Evolutionary conservation across 2,113 vertebrate genomes (phyloP), one percentile per base, ranked within the genome.

Genomic region (Phrynosoma platyrhinos): DNA sequence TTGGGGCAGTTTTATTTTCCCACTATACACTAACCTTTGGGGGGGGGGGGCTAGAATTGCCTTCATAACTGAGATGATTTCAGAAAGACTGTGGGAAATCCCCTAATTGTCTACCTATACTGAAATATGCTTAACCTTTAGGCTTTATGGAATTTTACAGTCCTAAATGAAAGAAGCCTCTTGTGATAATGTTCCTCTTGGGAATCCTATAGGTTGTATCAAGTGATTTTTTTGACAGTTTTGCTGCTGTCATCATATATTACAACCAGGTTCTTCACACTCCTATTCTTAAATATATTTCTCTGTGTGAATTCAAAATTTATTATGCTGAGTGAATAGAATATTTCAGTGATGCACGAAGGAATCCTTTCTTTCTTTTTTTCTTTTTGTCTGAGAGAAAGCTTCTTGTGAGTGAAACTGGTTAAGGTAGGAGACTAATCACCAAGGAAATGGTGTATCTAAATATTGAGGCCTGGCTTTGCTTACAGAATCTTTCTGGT

Each of bases 401-500:
- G 53, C 8, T 80, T 30, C 7, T 83, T 83, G 30, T 6, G 88
- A 79, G 62, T 80, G 85, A 89, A 93, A 74, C 36, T 47, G 16
- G 1, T 32, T 55, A 82, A 90, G 66, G 72, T 12, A 79, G n/a
- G 0, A 2, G 55, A 2, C 1, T 18, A 69, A 72, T 20, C 9
- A 80, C 4, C 0, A 0, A 62, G 14, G 3, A 32, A 83, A 80
- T 10, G 25, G 47, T 81, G 9, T 10, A 14, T 16, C 30, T n/a
- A 30, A 72, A 83, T 4, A 66, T 1, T 27, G 5, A 53, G 6
- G 9, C 23, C 9, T 47, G 71, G 81, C 64, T 69, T 62, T 52
- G 5, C 9, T 84, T 79, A 42, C 72, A 85, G 36, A 88, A 81
- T 0, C 77, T 79, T 77, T 79, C 14, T 71, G 83, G 82, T 89